These are phyloP conservation scores for Anas bernieri DNA, from an alignment of 2,797 vertebrate genomes.

Conservation along the genomic window DNA sequence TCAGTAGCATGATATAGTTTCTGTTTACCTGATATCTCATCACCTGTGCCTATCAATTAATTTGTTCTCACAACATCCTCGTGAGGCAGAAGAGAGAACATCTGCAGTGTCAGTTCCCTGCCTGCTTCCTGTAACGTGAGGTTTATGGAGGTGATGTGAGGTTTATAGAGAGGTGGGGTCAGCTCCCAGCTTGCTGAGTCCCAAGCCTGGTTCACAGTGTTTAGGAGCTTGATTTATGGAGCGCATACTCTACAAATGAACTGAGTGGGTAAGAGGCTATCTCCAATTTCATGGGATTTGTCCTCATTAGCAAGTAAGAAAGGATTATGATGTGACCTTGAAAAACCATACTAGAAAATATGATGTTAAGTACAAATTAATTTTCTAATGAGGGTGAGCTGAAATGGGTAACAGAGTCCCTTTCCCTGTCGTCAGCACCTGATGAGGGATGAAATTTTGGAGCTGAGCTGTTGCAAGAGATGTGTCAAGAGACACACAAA, in stretches of 20 bases:
- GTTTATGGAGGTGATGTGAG: neutral
- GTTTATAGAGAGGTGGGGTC: neutral
- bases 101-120: neutral
- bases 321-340: conserved; percentile 66
- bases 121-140: neutral
- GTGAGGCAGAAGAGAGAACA: neutral
- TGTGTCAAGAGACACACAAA: conserved; percentile 16
- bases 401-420: conserved; percentile 11
- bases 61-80: neutral
- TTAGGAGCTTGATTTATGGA: conserved; percentile 24
- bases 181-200: neutral
- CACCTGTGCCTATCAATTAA: neutral
- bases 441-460: conserved; percentile 35
- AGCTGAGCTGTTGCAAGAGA: conserved; percentile 16
- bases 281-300: conserved; percentile 62
- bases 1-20: neutral
- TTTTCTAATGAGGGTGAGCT: conserved; percentile 65
- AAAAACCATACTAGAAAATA: conserved; percentile 63
- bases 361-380: conserved; percentile 66
- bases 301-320: conserved; percentile 65
- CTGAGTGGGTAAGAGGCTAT: conserved; percentile 20
- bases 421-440: conserved; percentile 32
- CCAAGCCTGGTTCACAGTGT: neutral
- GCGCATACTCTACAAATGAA: neutral
- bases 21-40: neutral